Conservation (phyloP, 2,888 invertebrate genomes). For the Branchipolynoe longqiensis region DNA sequence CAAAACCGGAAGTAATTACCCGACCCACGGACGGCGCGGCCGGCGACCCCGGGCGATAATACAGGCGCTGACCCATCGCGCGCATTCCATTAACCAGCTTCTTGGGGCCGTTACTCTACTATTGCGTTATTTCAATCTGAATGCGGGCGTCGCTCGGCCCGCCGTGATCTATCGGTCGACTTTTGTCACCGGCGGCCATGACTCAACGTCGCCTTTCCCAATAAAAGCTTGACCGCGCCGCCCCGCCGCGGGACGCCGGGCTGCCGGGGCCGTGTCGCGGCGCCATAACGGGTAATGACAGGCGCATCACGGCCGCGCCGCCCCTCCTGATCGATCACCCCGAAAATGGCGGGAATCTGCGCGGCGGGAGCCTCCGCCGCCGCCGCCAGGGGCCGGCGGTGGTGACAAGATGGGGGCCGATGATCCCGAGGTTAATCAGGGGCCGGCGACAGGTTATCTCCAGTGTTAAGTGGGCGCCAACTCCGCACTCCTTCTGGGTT, state of each 20-base stretch:
- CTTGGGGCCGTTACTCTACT: conserved; percentile 3
- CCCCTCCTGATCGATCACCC: conserved; percentile 38
- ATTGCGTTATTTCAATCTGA: conserved; percentile 54
- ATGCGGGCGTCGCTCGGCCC: conserved; percentile 1
- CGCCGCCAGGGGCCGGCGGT: conserved; percentile 2
- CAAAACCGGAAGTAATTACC: conserved; percentile 52
- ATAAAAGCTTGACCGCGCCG: conserved; percentile 52
- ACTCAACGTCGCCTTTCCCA: conserved; percentile 49
- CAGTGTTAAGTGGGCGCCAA: conserved; percentile 25
- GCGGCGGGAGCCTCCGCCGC: neutral
- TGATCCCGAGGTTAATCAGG: conserved; percentile 37
- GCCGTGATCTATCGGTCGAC: conserved; percentile 51
- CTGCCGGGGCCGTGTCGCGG: conserved; percentile 10
- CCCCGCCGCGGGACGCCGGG: neutral
- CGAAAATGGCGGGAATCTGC: conserved; percentile 48
- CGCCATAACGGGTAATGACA: conserved; percentile 54
- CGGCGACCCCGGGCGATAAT: conserved; percentile 28
- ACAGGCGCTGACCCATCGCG: conserved; percentile 30
- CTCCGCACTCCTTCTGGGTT: conserved; percentile 15
- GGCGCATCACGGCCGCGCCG: conserved; percentile 42
- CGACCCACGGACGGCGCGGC: conserved; percentile 4
- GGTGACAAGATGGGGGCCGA: conserved; percentile 40
- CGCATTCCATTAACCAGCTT: conserved; percentile 28
- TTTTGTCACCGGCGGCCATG: conserved; percentile 53
- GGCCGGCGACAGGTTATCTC: conserved; percentile 51